Evolutionary conservation across 2,797 vertebrate species (phyloP).

Genomic region (Heliangelus exortis): DNA sequence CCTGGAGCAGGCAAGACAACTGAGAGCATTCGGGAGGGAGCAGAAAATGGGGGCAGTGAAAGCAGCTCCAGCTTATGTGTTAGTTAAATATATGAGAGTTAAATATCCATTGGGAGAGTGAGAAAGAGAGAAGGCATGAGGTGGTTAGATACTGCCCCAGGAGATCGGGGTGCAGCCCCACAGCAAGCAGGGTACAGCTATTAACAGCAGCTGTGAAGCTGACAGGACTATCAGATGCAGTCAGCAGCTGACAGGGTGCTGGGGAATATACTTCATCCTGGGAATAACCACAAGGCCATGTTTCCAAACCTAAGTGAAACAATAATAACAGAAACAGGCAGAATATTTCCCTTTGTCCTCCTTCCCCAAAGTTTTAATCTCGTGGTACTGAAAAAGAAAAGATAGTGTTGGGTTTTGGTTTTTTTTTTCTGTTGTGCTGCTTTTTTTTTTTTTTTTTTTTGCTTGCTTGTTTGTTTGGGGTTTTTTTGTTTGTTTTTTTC

Average conservation of each 20-base stretch:
- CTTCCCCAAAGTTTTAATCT: neutral
- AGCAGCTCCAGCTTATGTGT: neutral
- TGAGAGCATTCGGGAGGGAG: neutral
- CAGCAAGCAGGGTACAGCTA: neutral
- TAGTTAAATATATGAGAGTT: neutral
- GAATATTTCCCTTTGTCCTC: neutral
- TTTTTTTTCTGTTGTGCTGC: no score
- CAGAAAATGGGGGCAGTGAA: neutral
- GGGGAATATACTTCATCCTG: slow-evolving; percentile 18
- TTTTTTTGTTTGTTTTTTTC: no score
- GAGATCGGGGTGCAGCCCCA: neutral
- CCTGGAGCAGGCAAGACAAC: neutral
- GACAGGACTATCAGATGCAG: neutral
- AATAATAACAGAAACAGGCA: neutral
- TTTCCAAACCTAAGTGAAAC: slow-evolving; percentile 15
- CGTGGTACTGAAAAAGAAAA: neutral
- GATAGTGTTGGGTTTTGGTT: neutral
- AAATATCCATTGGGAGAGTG: neutral
- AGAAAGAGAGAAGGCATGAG: neutral
- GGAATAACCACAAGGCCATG: neutral
- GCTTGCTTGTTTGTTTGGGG: no score
- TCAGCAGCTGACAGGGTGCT: slow-evolving; percentile 29
- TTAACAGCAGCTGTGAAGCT: slow-evolving; percentile 41
- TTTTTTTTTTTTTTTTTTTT: no score
- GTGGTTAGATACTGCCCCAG: neutral